Percentiles rank a stretch among this genome's conserved stretches.
phyloP scores from a whole-genome alignment of 2,888 invertebrate genomes.

The Atethmia centrago region DNA sequence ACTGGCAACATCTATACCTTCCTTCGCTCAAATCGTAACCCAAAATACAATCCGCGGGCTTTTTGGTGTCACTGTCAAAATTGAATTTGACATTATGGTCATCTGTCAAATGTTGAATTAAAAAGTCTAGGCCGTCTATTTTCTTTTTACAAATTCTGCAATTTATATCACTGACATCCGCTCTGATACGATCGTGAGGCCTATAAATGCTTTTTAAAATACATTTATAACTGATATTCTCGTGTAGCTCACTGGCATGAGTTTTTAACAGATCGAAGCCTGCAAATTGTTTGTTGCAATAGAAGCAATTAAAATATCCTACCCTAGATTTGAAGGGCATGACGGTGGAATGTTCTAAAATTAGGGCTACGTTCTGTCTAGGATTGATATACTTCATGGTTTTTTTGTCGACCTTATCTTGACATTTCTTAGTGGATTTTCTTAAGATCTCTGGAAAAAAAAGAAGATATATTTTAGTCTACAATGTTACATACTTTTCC shows the following conservation, averaged over 20 bases:
- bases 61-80: slow-evolving; percentile 42
- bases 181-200: slow-evolving; percentile 59
- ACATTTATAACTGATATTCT: slow-evolving; percentile 47
- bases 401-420: slow-evolving; percentile 26
- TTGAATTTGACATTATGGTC: slow-evolving; percentile 61
- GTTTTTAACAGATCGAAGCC: slow-evolving; percentile 57
- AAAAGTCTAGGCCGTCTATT: slow-evolving; percentile 49
- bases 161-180: slow-evolving; percentile 61
- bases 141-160: slow-evolving; percentile 61
- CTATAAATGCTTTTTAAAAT: slow-evolving; percentile 59
- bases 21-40: slow-evolving; percentile 64
- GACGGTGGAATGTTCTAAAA: slow-evolving; percentile 67
- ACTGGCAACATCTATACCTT: slow-evolving; percentile 64
- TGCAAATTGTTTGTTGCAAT: slow-evolving; percentile 62
- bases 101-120: slow-evolving; percentile 60
- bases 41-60: slow-evolving; percentile 63
- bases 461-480: not conserved
- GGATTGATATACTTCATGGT: slow-evolving; percentile 49
- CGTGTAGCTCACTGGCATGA: slow-evolving; percentile 54
- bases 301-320: slow-evolving; percentile 67
- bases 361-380: slow-evolving; percentile 59
- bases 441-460: slow-evolving; percentile 34
- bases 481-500: not conserved
- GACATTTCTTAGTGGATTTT: slow-evolving; percentile 19
- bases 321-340: slow-evolving; percentile 65